These are phyloP conservation scores for Listronotus oregonensis DNA, from an alignment of 1,140 invertebrate genomes.

Conservation along the genomic window DNA sequence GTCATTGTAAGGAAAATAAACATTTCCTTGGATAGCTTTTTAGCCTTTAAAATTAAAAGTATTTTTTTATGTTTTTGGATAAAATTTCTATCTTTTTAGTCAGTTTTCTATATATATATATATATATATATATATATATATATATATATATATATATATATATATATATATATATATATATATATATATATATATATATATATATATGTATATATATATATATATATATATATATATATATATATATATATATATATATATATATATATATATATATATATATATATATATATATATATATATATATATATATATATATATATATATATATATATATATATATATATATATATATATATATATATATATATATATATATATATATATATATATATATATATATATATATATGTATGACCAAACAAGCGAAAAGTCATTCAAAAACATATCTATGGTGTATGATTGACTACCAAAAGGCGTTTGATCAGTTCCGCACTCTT, in stretches of 20 bases:
- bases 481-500: no score
- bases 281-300: slow-evolving; percentile 14
- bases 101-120: no score
- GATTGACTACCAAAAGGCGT: no score
- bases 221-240: no score
- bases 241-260: slow-evolving; percentile 10
- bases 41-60: no score
- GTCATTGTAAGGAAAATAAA: no score
- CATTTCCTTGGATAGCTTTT: no score
- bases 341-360: slow-evolving; percentile 14
- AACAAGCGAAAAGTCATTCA: background rate
- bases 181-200: slow-evolving; percentile 12
- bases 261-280: slow-evolving; percentile 14
- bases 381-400: slow-evolving; percentile 14
- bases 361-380: slow-evolving; percentile 13
- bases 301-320: slow-evolving; percentile 11
- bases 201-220: slow-evolving; percentile 8
- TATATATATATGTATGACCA: slow-evolving; percentile 5
- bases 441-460: background rate
- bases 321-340: slow-evolving; percentile 14
- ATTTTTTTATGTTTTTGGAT: no score
- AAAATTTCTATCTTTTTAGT: no score
- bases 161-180: slow-evolving; percentile 14
- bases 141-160: slow-evolving; percentile 12
- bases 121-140: slow-evolving; percentile 14